Conservation (phyloP, 2,797 vertebrate genomes). For the Columba guinea region DNA sequence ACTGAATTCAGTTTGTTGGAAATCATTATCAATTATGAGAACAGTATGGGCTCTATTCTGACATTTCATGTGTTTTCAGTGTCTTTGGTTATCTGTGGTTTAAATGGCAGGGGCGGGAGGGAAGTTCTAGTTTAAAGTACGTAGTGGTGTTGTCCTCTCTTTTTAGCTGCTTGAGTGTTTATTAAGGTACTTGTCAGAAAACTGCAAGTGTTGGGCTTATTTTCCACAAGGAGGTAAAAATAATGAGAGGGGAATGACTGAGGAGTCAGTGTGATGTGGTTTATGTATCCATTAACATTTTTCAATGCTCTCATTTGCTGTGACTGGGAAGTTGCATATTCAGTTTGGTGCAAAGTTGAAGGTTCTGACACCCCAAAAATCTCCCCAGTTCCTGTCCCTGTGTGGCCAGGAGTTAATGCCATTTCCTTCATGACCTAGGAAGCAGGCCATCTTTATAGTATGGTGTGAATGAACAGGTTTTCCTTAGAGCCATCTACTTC, state of each 20-base stretch:
- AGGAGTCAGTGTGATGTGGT: background rate
- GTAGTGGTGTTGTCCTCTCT: background rate
- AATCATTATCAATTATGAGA: constrained; percentile 14
- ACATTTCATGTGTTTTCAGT: background rate
- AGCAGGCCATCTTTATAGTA: background rate
- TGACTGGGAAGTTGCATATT: background rate
- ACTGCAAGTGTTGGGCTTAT: background rate
- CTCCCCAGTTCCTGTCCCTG: fast-evolving
- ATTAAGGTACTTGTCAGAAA: background rate
- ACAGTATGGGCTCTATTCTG: background rate
- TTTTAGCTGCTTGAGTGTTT: background rate
- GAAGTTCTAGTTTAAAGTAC: background rate
- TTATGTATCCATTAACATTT: background rate
- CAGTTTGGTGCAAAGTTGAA: background rate
- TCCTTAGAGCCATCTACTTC: background rate
- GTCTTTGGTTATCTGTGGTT: background rate
- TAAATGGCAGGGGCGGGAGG: background rate
- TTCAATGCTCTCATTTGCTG: background rate
- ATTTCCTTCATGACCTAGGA: background rate
- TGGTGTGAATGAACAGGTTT: background rate
- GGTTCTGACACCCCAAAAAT: background rate
- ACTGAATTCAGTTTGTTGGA: background rate
- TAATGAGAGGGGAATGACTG: background rate
- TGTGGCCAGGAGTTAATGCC: background rate
- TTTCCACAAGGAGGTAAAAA: background rate